Conservation (phyloP, 37 sponge, comb jelly and placozoan genomes). For the Aphrocallistes beatrix region DNA sequence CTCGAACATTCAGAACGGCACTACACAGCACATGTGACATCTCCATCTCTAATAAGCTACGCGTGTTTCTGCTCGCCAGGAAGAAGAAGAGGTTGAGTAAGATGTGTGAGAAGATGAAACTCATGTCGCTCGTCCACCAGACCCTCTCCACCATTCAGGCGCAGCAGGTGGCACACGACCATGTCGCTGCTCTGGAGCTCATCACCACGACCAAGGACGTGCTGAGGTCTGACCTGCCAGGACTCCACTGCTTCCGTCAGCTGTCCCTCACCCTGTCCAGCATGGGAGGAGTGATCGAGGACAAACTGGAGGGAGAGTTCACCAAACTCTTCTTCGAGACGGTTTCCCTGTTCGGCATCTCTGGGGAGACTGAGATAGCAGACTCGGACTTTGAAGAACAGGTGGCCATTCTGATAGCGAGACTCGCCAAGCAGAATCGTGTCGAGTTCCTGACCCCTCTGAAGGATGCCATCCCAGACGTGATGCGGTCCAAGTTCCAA, state of each 20-base stretch:
- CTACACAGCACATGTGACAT: slow-evolving; percentile 10
- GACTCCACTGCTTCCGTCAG: slow-evolving; percentile 73
- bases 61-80: slow-evolving; percentile 20
- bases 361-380: neutral
- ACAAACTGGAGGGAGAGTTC: slow-evolving; percentile 87
- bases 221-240: slow-evolving; percentile 67
- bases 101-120: slow-evolving; percentile 43
- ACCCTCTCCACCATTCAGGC: slow-evolving; percentile 94
- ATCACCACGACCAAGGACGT: slow-evolving; percentile 88
- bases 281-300: slow-evolving; percentile 78
- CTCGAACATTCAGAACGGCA: neutral
- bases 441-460: slow-evolving; percentile 55
- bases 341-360: neutral
- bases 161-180: slow-evolving; percentile 75
- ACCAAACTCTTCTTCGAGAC: slow-evolving; percentile 37
- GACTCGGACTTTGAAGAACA: slow-evolving; percentile 36
- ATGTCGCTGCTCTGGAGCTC: slow-evolving; percentile 88
- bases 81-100: neutral
- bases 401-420: slow-evolving; percentile 48
- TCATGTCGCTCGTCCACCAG: slow-evolving; percentile 75
- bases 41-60: slow-evolving; percentile 24
- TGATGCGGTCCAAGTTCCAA: neutral
- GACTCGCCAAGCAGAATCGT: slow-evolving; percentile 63
- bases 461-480: slow-evolving; percentile 25
- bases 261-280: neutral